Percentiles rank a stretch among this genome's conserved stretches.
phyloP scores from a whole-genome alignment of 2,113 vertebrate genomes.

The Urocitellus parryii region DNA sequence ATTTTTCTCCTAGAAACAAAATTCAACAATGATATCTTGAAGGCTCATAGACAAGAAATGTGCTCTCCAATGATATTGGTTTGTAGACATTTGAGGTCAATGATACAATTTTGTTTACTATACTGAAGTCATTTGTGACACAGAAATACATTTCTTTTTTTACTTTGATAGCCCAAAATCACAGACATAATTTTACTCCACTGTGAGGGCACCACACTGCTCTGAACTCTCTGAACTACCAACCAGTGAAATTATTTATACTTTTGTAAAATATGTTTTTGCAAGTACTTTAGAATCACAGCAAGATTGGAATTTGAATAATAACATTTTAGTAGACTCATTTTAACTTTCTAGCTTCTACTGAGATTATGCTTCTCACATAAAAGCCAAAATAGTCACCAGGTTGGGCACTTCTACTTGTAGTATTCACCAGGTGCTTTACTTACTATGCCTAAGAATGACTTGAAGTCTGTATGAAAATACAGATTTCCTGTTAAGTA shows the following conservation, averaged over 20 bases:
- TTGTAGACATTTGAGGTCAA: slow-evolving; percentile 13
- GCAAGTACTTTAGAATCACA: slow-evolving; percentile 14
- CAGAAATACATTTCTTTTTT: slow-evolving; percentile 26
- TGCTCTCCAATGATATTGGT: background rate
- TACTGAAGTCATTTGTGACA: slow-evolving; percentile 7
- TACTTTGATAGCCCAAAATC: slow-evolving; percentile 26
- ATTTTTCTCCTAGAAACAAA: slow-evolving; percentile 26
- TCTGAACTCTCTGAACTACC: background rate
- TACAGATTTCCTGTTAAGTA: background rate
- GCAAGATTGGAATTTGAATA: background rate
- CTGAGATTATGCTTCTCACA: background rate
- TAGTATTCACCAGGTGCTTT: background rate
- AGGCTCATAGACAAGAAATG: background rate
- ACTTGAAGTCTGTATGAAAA: slow-evolving; percentile 2
- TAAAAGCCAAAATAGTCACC: slow-evolving; percentile 3
- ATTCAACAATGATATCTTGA: background rate
- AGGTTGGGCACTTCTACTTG: background rate
- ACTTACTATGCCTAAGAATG: background rate
- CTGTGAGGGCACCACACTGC: background rate
- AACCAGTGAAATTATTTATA: background rate
- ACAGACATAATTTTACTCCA: background rate
- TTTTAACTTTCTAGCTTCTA: background rate
- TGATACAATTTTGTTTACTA: slow-evolving; percentile 46
- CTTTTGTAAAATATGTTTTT: background rate
- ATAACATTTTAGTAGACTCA: background rate